Evolutionary conservation across 2,797 vertebrate genomes (phyloP).

Genomic region (Channallabes apus): DNA sequence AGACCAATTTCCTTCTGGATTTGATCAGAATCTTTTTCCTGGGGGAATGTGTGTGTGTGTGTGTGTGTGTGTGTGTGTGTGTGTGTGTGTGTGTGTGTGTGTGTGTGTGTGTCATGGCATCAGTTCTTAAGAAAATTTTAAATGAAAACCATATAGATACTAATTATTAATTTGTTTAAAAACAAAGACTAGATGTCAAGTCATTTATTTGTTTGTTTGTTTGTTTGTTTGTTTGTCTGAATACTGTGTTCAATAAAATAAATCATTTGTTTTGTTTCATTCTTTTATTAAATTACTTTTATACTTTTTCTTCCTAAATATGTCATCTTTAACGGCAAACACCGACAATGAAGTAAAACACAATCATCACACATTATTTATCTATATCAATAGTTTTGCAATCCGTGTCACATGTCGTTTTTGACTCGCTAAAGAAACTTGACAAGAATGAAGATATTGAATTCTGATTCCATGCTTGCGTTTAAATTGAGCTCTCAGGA

Average conservation of each 20-base stretch:
- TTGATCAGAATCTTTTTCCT: not conserved
- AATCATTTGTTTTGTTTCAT: not conserved
- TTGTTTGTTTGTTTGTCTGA: not conserved
- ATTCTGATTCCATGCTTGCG: not conserved
- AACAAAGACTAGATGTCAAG: not conserved
- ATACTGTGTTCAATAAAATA: not conserved
- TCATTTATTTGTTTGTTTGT: not conserved
- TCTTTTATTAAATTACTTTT: not conserved
- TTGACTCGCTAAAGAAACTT: not conserved
- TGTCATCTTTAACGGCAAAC: not conserved
- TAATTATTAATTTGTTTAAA: not conserved
- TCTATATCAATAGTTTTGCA: not conserved
- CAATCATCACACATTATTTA: too few relatives aligned
- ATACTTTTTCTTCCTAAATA: not conserved
- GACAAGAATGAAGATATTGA: constrained; percentile 12
- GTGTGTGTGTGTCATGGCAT: not conserved
- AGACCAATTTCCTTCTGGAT: not conserved
- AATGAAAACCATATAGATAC: not conserved
- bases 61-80: too few relatives aligned
- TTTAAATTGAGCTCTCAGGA: constrained; percentile 43
- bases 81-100: too few relatives aligned
- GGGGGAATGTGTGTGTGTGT: not conserved
- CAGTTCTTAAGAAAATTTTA: not conserved
- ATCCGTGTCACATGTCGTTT: not conserved
- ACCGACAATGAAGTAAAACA: not conserved